Percentiles rank a stretch among this genome's conserved stretches.
phyloP scores from a whole-genome alignment of 2,797 vertebrate species.

The Eptatretus atami region DNA sequence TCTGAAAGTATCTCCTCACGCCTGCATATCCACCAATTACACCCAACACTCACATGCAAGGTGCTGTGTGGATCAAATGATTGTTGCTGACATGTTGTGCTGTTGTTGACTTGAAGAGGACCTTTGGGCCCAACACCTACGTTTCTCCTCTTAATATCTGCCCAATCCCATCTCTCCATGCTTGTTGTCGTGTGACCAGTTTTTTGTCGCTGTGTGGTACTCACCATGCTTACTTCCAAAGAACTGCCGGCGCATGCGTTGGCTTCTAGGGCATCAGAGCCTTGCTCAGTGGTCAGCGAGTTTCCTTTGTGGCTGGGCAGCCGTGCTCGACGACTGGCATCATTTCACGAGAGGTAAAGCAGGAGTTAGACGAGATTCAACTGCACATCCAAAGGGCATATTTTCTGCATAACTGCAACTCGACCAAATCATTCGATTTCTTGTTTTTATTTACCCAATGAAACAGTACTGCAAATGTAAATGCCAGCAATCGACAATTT shows the following conservation, averaged over 20 bases:
- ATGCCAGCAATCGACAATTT: too few species aligned
- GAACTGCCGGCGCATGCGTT: conserved; percentile 46
- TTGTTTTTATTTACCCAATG: too few species aligned
- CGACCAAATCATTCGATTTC: too few species aligned
- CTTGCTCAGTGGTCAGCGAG: conserved; percentile 94
- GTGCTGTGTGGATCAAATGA: too few species aligned
- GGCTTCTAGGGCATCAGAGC: conserved; percentile 71
- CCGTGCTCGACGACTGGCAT: conserved; percentile 63
- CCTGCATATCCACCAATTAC: neutral
- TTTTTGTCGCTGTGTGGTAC: conserved; percentile 53
- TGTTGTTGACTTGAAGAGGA: too few species aligned
- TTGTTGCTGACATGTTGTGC: too few species aligned
- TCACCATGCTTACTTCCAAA: conserved; percentile 50
- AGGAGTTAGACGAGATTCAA: too few species aligned
- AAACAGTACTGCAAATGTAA: too few species aligned
- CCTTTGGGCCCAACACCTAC: too few species aligned
- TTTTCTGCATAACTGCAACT: too few species aligned
- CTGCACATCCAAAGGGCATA: too few species aligned
- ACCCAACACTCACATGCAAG: neutral
- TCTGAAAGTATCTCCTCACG: conserved; percentile 40
- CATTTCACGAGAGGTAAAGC: conserved; percentile 74
- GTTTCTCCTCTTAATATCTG: too few species aligned
- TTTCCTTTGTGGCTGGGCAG: conserved; percentile 85
- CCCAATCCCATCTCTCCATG: neutral
- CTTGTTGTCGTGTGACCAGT: conserved; percentile 19